Percentiles rank a stretch among this genome's conserved stretches.
Evolutionary conservation across 1,140 invertebrate genomes (phyloP).

Genomic region (Streblospio benedicti): DNA sequence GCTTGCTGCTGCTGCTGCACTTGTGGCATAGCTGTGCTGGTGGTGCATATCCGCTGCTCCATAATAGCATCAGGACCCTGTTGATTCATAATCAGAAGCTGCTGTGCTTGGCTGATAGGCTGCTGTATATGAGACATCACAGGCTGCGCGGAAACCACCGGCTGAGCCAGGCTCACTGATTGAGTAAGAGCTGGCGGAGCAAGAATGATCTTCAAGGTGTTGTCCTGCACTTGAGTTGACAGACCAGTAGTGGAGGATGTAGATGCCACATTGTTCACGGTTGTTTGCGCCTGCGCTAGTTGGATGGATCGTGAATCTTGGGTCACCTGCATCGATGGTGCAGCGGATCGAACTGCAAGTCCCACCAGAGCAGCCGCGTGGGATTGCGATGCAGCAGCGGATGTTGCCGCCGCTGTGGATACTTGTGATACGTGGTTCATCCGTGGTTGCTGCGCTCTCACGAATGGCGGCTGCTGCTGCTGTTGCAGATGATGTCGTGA

Average conservation of each 20-base stretch:
- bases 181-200: no score
- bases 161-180: no score
- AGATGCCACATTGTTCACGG: no score
- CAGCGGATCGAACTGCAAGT: background rate
- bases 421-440: background rate
- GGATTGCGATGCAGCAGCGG: background rate
- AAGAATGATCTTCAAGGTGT: no score
- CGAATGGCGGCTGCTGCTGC: background rate
- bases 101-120: background rate
- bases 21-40: background rate
- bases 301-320: no score
- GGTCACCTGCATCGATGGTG: no score
- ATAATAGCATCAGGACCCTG: background rate
- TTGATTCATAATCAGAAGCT: background rate
- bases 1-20: conserved; percentile 1
- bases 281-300: no score
- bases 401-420: background rate
- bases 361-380: no score
- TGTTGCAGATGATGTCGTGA: background rate
- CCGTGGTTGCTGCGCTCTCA: background rate
- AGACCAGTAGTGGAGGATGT: no score
- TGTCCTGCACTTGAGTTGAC: no score
- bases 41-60: background rate
- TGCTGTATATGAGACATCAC: no score
- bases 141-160: no score